These are phyloP conservation scores for Podabrus alpinus DNA, from an alignment of 2,888 invertebrate genomes.

Conservation along the genomic window DNA sequence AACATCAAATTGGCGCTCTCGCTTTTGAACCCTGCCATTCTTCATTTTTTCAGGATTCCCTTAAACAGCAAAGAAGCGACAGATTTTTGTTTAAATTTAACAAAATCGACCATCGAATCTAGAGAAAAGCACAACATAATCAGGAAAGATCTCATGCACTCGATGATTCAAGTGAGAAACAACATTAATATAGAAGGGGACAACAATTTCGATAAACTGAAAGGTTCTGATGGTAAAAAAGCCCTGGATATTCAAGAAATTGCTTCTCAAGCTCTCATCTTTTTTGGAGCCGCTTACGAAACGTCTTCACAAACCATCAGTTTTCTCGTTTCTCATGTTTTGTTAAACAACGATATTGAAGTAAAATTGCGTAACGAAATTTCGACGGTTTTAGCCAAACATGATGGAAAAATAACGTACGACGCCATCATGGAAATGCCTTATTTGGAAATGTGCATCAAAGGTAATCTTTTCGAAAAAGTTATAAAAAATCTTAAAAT, in stretches of 20 bases:
- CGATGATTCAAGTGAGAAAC: slow-evolving; percentile 6
- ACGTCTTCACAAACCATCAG: slow-evolving; percentile 53
- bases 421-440: slow-evolving; percentile 57
- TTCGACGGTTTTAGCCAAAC: slow-evolving; percentile 45
- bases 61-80: neutral
- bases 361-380: slow-evolving; percentile 54
- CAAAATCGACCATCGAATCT: neutral
- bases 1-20: neutral
- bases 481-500: too few species aligned
- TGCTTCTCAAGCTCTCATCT: slow-evolving; percentile 40
- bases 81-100: slow-evolving; percentile 5
- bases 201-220: neutral
- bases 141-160: slow-evolving; percentile 9
- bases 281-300: slow-evolving; percentile 49
- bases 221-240: neutral
- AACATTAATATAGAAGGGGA: neutral
- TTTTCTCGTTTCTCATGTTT: slow-evolving; percentile 57
- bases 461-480: slow-evolving; percentile 35
- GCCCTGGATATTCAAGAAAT: slow-evolving; percentile 21
- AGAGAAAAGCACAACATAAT: slow-evolving; percentile 4
- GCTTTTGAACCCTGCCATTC: neutral
- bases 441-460: slow-evolving; percentile 56
- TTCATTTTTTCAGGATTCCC: neutral
- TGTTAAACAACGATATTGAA: slow-evolving; percentile 55
- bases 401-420: slow-evolving; percentile 54